Evolutionary conservation across 2,888 invertebrate genomes (phyloP), one percentile per base, ranked within the genome.

Genomic region (Auanema sp.): DNA sequence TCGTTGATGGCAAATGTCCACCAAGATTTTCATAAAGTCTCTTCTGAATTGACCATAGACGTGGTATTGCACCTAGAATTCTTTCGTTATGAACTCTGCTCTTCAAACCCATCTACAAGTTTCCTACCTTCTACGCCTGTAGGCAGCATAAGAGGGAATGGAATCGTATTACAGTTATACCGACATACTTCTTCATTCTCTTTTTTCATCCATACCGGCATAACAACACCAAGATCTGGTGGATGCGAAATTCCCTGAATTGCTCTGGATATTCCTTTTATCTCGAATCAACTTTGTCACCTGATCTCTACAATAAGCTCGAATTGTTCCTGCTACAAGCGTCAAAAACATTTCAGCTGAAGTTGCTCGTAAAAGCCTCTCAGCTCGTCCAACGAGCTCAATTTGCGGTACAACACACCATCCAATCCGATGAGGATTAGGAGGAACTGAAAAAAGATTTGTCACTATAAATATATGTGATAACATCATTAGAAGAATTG

Each of bases 41-140:
- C 49, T 85, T 84, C 47, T 87, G 85, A 33, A 87, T 86, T 52
- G 86, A 85, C 88, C 88, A 88, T 2, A 88, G 84, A 25, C 88
- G 84, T 1, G 88, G 88, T 25, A 88, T 87, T 2, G 59, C 52
- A 8, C 61, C 61, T 61, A 23, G 24, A 52, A 11, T 16, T 23
- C 12, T 50, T n/a, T 1, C 12, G 51, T 50, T 50, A 11, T 50
- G 51, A n/a, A 50, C 1, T 50, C 18, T 50, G n/a, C 1, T 50
- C 11, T 11, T 1, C 18, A n/a, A 21, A 1, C 12, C 12, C 18
- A 50, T 50, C 18, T 23, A 8, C 16, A 21, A 21, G 6, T 52
- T 16, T 47, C 43, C 86, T 86, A n/a, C 88, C 88, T 78, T 88
- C 88, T 1, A 86, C 86, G 70, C 86, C 86, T 49, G 87, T 86